Evolutionary conservation across 2,797 vertebrate genomes (phyloP).

Genomic region (Acridotheres tristis): DNA sequence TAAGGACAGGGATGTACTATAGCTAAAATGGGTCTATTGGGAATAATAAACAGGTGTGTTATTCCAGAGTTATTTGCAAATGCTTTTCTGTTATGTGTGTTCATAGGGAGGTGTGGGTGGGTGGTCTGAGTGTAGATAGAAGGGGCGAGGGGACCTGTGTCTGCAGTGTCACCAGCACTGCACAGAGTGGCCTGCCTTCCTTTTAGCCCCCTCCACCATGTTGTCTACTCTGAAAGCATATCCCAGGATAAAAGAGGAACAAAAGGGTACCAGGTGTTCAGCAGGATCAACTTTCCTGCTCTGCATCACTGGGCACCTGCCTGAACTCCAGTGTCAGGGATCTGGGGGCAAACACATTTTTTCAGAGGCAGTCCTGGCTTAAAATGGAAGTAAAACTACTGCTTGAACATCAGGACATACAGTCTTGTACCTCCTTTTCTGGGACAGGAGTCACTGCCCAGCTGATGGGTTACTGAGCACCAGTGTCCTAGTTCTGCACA

Average conservation of each 20-base stretch:
- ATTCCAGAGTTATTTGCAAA: background rate
- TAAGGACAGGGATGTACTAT: background rate
- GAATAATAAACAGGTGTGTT: fast-evolving
- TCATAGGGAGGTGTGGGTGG: background rate
- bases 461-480: fast-evolving
- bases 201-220: fast-evolving
- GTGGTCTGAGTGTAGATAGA: background rate
- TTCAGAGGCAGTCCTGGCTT: background rate
- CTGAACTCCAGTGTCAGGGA: background rate
- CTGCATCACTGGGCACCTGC: background rate
- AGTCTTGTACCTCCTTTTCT: fast-evolving
- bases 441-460: background rate
- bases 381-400: background rate
- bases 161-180: background rate
- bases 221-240: background rate
- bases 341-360: fast-evolving
- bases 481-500: background rate
- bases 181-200: background rate
- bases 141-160: background rate
- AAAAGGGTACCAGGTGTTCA: background rate
- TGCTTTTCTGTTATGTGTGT: background rate
- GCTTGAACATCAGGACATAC: background rate
- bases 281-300: background rate
- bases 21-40: background rate
- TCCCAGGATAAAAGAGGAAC: background rate